Conservation (phyloP, 2,888 invertebrate species). For the Frankliniella fusca region DNA sequence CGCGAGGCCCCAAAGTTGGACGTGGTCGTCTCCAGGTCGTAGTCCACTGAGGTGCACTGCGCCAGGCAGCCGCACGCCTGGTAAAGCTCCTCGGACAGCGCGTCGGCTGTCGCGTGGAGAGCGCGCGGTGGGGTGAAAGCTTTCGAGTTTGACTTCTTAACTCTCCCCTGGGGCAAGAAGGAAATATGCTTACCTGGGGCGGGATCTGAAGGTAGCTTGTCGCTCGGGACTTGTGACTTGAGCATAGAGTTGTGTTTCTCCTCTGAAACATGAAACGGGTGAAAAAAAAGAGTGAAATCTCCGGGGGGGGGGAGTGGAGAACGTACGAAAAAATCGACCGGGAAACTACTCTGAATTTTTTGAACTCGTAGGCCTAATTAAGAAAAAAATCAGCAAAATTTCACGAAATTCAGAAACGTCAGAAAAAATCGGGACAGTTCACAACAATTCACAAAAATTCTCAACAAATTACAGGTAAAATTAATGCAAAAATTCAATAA, state of each 20-base stretch:
- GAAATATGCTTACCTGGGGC: background rate
- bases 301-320: too few species aligned
- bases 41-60: slow-evolving; percentile 34
- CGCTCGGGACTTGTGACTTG: background rate
- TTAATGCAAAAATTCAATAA: too few species aligned
- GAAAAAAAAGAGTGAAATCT: too few species aligned
- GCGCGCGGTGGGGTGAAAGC: background rate
- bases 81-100: background rate
- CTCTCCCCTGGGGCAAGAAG: background rate
- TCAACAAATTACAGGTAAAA: too few species aligned
- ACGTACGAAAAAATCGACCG: too few species aligned
- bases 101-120: background rate
- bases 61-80: slow-evolving; percentile 34
- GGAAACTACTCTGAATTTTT: too few species aligned
- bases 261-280: background rate
- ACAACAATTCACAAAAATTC: too few species aligned
- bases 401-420: too few species aligned
- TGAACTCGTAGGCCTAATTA: too few species aligned
- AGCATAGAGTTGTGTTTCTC: background rate
- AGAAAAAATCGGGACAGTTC: background rate
- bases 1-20: slow-evolving; percentile 32
- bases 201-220: background rate
- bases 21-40: slow-evolving; percentile 33
- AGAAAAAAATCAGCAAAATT: too few species aligned
- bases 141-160: too few species aligned